Conservation (phyloP, 2,888 invertebrate genomes). For the Acanthococcus lagerstroemiae region DNA sequence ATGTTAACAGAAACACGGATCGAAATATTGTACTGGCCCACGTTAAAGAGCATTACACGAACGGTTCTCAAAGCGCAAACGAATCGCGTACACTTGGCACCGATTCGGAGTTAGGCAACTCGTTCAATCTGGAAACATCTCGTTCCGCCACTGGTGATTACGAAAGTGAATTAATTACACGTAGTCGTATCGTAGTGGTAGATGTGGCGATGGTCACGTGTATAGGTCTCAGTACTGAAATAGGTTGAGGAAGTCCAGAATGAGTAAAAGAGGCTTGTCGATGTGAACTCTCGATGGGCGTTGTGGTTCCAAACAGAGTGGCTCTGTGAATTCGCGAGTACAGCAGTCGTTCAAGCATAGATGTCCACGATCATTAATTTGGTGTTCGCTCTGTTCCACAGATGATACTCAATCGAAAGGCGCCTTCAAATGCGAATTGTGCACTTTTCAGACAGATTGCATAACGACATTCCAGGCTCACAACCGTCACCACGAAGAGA, state of each 20-base stretch:
- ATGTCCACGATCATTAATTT: not conserved
- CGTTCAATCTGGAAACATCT: no score
- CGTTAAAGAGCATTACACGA: slow-evolving; percentile 53
- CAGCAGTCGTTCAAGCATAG: not conserved
- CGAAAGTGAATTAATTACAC: no score
- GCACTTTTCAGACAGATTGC: slow-evolving; percentile 9
- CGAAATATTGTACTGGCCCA: slow-evolving; percentile 56
- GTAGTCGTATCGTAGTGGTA: no score
- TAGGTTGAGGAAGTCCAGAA: no score
- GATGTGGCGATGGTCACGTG: no score
- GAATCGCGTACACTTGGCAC: not conserved
- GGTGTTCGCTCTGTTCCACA: no score
- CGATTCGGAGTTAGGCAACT: not conserved
- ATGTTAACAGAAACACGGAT: slow-evolving; percentile 50
- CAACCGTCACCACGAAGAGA: slow-evolving; percentile 4
- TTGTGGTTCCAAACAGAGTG: not conserved
- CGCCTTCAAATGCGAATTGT: slow-evolving; percentile 12
- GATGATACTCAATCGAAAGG: not conserved
- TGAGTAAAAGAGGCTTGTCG: no score
- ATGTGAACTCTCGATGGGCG: no score
- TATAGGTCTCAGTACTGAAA: no score
- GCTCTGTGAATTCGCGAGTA: not conserved
- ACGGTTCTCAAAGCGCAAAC: slow-evolving; percentile 9
- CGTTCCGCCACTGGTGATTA: no score
- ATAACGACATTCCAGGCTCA: slow-evolving; percentile 3